phyloP scores from a whole-genome alignment of 1,140 invertebrate species.

The Pogonognathellus flavescens region DNA sequence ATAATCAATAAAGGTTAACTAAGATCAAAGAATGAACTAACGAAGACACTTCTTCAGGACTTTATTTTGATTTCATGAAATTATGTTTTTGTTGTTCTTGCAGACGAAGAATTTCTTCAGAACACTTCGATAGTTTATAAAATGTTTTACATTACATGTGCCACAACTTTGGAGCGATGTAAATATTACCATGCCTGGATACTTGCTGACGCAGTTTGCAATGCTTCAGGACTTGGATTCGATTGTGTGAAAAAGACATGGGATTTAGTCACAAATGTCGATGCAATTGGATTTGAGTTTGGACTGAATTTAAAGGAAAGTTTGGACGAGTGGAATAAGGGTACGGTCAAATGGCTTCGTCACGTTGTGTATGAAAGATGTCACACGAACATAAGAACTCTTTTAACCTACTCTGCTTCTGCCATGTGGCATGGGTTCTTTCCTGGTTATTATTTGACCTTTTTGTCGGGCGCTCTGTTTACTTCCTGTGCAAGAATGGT shows the following conservation, averaged over 20 bases:
- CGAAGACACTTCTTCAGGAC: background rate
- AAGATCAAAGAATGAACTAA: background rate
- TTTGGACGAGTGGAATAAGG: conserved; percentile 92
- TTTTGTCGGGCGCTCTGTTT: conserved; percentile 88
- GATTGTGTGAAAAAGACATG: conserved; percentile 73
- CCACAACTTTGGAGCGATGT: conserved; percentile 83
- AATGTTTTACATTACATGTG: conserved; percentile 83
- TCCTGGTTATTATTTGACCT: conserved; percentile 97
- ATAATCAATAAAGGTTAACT: too few species aligned
- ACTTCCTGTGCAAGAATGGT: conserved; percentile 86
- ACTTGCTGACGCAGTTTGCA: conserved; percentile 92
- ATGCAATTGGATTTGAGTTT: conserved; percentile 89
- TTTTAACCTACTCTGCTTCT: conserved; percentile 86
- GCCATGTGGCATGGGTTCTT: conserved; percentile 89
- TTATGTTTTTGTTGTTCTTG: conserved; percentile 65
- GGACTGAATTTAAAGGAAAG: conserved; percentile 83
- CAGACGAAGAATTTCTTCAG: conserved; percentile 79
- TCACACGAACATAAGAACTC: conserved; percentile 73
- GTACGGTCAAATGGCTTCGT: conserved; percentile 91
- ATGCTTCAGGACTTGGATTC: conserved; percentile 91
- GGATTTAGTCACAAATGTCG: conserved; percentile 92
- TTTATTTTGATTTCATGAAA: conserved; percentile 38
- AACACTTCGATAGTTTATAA: conserved; percentile 76
- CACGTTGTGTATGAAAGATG: conserved; percentile 88
- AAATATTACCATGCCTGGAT: conserved; percentile 99